Percentiles rank a stretch among this genome's conserved stretches.
Evolutionary conservation across 2,113 vertebrate genomes (phyloP).

Genomic region (Strix uralensis): DNA sequence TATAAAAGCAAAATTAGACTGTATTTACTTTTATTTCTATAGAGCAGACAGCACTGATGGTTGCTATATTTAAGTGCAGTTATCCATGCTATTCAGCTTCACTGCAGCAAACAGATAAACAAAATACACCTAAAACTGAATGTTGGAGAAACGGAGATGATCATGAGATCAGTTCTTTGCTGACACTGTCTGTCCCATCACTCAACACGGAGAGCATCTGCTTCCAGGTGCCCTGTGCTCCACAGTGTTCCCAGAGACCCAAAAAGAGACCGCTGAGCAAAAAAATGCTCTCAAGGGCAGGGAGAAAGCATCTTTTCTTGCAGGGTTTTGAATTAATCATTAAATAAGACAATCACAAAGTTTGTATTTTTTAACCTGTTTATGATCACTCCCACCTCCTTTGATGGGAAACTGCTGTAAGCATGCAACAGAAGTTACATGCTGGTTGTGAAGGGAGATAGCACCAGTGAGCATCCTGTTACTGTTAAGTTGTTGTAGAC

Average conservation of each 20-base stretch:
- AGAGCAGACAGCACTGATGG: not conserved
- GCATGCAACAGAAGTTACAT: fast-evolving
- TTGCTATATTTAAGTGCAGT: not conserved
- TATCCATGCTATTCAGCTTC: not conserved
- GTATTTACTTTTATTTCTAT: not conserved
- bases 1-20: not conserved
- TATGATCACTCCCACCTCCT: not conserved
- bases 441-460: not conserved
- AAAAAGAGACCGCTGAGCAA: not conserved
- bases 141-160: not conserved
- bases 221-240: not conserved
- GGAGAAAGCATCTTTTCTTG: not conserved
- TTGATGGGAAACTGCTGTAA: not conserved
- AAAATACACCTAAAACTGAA: fast-evolving
- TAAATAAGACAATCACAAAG: not conserved
- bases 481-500: not conserved
- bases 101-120: not conserved
- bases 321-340: not conserved
- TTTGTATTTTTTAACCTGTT: not conserved
- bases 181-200: not conserved
- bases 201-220: not conserved
- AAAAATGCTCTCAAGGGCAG: not conserved
- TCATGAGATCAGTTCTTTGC: not conserved
- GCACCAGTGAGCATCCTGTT: not conserved
- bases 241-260: not conserved